Evolutionary conservation across 2,888 invertebrate genomes (phyloP), one percentile per base, ranked within the genome.

Genomic region (Lathronympha strigana): DNA sequence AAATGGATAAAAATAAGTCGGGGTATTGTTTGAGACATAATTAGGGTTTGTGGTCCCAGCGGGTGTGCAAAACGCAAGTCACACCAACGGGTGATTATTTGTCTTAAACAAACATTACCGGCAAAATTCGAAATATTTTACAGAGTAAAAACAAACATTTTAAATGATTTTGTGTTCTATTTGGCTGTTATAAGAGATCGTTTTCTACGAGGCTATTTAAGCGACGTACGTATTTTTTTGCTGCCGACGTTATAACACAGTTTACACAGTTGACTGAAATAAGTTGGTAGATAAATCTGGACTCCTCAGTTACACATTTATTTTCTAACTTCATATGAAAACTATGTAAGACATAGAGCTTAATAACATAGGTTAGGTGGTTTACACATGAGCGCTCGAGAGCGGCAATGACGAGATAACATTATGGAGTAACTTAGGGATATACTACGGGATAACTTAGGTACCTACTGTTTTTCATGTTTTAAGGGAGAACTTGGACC

Each of bases 1-100:
- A 87, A 90, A 88, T 84, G 88, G 88, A 85, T 92, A 91, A 92
- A 92, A 92, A 92, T 90, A 81, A 88, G 83, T 79, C 72, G 75
- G 79, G 75, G 87, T 81, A 87, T 91, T 92, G 91, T 92, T 90
- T 89, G 88, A 85, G 83, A 81, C 82, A 82, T 91, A 92, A 92
- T 92, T 92, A 90, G 80, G 89, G 90, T 91, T 89, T 90, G 90
- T 88, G 84, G 88, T 86, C 88, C 90, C 90, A 72, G 68, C 71
- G 86, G 88, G 83, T 70, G 68, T 63, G 57, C 57, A 73, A 79
- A 76, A 72, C 79, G 90, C 90, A 87, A 90, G 88, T 90, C 88
- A 90, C 77, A 73, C 71, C 33, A 38, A 15, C 49, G 49, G 61
- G 54, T 63, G 45, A 53, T 61, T 60, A 60, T 66, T 61, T 54